These are phyloP conservation scores for Limnodromus scolopaceus DNA, from an alignment of 2,797 vertebrate genomes.

Conservation along the genomic window DNA sequence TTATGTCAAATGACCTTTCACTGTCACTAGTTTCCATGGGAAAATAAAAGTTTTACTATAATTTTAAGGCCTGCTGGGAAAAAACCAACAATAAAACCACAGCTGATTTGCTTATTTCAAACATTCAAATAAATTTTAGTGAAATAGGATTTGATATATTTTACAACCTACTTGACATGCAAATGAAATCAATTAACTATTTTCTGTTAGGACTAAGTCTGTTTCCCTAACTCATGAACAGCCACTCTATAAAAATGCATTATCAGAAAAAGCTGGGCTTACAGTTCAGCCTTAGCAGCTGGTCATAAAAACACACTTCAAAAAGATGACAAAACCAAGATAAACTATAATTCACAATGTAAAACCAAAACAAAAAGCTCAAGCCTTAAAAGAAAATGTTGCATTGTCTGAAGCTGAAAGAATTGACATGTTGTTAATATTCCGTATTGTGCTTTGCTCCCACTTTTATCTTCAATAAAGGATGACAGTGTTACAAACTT, in stretches of 20 bases:
- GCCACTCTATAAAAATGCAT: neutral
- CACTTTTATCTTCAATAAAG: slow-evolving; percentile 21
- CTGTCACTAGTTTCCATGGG: neutral
- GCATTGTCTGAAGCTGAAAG: neutral
- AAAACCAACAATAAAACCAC: neutral
- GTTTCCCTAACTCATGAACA: neutral
- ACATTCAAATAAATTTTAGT: neutral
- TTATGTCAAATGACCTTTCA: neutral
- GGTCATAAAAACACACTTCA: neutral
- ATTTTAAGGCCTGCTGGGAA: neutral
- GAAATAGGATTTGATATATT: neutral
- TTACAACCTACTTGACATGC: neutral
- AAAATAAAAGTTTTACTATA: neutral
- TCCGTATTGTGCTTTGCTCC: neutral
- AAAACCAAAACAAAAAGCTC: neutral
- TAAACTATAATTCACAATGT: neutral
- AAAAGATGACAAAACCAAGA: neutral
- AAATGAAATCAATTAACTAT: neutral
- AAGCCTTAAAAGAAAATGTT: neutral
- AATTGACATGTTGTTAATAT: slow-evolving; percentile 29
- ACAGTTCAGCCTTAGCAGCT: neutral
- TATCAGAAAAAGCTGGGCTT: neutral
- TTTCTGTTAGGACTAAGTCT: neutral
- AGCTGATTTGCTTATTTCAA: neutral
- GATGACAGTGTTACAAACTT: slow-evolving; percentile 48